A percentile compares a stretch with the other conserved stretches of the same genome.
Conservation (phyloP, 1,140 invertebrate species). For the Bombus haemorrhoidalis region DNA sequence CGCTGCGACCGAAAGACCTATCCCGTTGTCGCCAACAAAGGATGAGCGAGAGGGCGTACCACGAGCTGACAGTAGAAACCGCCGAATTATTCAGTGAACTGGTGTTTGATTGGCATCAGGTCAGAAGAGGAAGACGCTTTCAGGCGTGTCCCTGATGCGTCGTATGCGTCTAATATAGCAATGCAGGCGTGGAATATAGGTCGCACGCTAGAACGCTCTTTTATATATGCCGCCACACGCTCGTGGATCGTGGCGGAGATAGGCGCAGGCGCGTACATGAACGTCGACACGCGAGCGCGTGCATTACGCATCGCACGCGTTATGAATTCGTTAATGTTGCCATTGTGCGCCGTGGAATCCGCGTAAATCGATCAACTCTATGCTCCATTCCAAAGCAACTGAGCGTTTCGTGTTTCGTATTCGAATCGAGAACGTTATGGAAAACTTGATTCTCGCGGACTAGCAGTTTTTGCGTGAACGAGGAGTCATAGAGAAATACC, state of each 20-base stretch:
- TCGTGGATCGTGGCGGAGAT: conserved; percentile 47
- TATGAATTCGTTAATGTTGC: conserved; percentile 41
- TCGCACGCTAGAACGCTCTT: conserved; percentile 69
- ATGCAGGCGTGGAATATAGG: conserved; percentile 74
- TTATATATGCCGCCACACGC: conserved; percentile 61
- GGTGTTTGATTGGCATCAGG: conserved; percentile 48
- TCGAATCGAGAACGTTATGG: neutral
- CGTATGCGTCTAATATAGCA: conserved; percentile 71
- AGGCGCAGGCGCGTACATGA: conserved; percentile 37
- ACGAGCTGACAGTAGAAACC: neutral
- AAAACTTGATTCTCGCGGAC: neutral
- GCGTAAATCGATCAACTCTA: conserved; percentile 1
- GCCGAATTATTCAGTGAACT: conserved; percentile 41
- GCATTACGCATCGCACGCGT: conserved; percentile 50
- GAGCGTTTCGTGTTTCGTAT: too few species aligned
- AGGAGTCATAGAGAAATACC: neutral
- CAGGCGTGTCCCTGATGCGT: conserved; percentile 67
- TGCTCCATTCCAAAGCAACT: neutral
- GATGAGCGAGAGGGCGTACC: neutral
- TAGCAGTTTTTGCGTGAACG: neutral
- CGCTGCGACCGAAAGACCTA: neutral
- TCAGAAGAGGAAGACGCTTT: conserved; percentile 25
- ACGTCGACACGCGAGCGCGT: conserved; percentile 24
- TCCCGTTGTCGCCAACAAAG: neutral
- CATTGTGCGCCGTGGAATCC: neutral